Conservation (phyloP, 1,140 invertebrate genomes). For the Drosophila takahashii region DNA sequence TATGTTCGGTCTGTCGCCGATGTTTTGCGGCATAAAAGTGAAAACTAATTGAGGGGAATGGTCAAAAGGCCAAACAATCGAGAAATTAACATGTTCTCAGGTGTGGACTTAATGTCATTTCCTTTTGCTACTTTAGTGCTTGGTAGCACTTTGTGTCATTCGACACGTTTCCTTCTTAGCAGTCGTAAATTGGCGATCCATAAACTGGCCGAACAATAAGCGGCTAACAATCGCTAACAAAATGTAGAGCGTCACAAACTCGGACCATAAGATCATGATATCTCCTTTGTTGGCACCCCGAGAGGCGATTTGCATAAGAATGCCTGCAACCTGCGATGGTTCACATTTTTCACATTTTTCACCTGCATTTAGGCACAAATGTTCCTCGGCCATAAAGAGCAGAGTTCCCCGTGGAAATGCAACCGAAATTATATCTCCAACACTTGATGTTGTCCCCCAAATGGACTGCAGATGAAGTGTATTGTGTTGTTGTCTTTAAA, state of each 20-base stretch:
- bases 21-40: slow-evolving; percentile 47
- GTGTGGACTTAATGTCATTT: slow-evolving; percentile 38
- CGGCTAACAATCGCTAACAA: slow-evolving; percentile 71
- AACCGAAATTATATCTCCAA: slow-evolving; percentile 28
- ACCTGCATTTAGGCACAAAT: slow-evolving; percentile 42
- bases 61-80: slow-evolving; percentile 3
- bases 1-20: slow-evolving; percentile 52
- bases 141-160: slow-evolving; percentile 55
- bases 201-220: slow-evolving; percentile 61
- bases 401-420: slow-evolving; percentile 16
- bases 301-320: slow-evolving; percentile 73
- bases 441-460: slow-evolving; percentile 40
- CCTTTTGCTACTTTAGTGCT: slow-evolving; percentile 53
- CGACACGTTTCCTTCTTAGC: slow-evolving; percentile 40
- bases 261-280: slow-evolving; percentile 41
- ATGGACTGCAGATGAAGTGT: slow-evolving; percentile 30
- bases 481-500: slow-evolving; percentile 18
- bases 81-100: slow-evolving; percentile 57
- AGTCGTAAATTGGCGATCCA: slow-evolving; percentile 66
- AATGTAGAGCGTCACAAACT: slow-evolving; percentile 45
- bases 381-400: slow-evolving; percentile 47
- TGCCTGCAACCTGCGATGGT: slow-evolving; percentile 60
- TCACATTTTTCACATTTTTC: slow-evolving; percentile 33
- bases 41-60: slow-evolving; percentile 42
- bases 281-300: slow-evolving; percentile 23